Evolutionary conservation across 92 coral and sea anemone genomes (phyloP).

Genomic region (Bergia puertoricense): DNA sequence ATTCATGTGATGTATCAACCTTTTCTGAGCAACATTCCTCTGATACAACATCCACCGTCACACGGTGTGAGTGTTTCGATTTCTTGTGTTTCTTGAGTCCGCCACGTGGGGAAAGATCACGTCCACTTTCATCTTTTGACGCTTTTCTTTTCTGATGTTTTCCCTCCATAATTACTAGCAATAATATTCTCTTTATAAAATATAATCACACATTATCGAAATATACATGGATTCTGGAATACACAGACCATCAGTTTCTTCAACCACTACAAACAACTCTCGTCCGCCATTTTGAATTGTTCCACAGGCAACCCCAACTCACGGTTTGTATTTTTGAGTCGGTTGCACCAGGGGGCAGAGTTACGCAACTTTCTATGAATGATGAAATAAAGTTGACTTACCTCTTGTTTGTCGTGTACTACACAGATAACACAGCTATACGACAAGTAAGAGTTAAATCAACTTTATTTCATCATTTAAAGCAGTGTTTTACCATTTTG

Average conservation of each 20-base stretch:
- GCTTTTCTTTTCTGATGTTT: constrained; percentile 30
- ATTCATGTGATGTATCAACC: background rate
- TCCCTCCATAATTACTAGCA: background rate
- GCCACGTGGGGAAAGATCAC: constrained; percentile 3
- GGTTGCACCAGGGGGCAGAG: too few species aligned
- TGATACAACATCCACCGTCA: background rate
- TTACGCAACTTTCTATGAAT: too few species aligned
- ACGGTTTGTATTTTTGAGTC: background rate
- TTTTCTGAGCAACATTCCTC: background rate
- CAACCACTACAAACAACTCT: background rate
- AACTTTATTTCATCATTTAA: too few species aligned
- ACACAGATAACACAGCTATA: too few species aligned
- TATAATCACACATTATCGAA: background rate
- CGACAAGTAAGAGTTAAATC: too few species aligned
- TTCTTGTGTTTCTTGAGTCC: constrained; percentile 1
- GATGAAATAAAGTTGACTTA: too few species aligned
- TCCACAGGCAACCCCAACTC: too few species aligned
- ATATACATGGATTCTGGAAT: background rate
- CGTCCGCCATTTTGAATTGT: constrained; percentile 43
- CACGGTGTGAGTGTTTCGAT: background rate
- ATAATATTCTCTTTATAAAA: constrained; percentile 1
- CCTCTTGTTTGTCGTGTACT: too few species aligned
- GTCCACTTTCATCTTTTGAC: background rate
- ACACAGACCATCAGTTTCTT: background rate
- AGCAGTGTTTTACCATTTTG: too few species aligned